phyloP scores from a whole-genome alignment of 2,113 vertebrate species.

The Calyptomena viridis region DNA sequence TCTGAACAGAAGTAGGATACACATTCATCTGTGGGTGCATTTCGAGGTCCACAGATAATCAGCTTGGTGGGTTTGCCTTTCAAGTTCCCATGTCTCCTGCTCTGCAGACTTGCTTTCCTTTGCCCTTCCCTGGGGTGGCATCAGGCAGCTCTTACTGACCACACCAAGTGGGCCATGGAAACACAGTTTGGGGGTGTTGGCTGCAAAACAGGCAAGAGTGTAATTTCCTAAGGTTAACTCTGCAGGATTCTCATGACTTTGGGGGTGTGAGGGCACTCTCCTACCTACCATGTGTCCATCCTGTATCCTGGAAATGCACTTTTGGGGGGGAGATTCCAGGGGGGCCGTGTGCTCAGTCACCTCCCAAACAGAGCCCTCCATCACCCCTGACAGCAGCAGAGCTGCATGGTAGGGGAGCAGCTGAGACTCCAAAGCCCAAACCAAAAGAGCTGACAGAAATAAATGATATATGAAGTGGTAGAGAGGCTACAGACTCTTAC shows the following conservation, averaged over 20 bases:
- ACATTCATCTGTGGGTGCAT: rapidly evolving
- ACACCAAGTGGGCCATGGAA: neutral
- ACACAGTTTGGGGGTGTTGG: neutral
- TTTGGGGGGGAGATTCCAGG: neutral
- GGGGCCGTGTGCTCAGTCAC: neutral
- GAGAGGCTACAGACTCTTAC: neutral
- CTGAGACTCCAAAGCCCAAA: neutral
- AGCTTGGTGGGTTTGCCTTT: neutral
- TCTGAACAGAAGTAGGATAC: neutral
- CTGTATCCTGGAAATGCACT: neutral
- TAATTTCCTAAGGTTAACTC: neutral
- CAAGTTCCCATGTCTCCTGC: neutral
- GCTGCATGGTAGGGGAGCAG: neutral
- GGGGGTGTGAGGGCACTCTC: neutral
- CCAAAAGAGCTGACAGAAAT: neutral
- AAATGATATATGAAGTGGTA: neutral
- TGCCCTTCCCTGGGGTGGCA: neutral
- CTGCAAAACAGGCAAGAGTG: neutral
- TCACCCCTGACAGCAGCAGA: slow-evolving; percentile 19
- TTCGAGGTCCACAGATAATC: neutral
- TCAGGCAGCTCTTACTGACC: neutral
- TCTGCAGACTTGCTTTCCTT: neutral
- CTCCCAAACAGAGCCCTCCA: neutral
- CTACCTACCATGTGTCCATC: neutral
- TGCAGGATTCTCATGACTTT: neutral